phyloP scores from a whole-genome alignment of 2,113 vertebrate species.

The Chaenogobius annularis region DNA sequence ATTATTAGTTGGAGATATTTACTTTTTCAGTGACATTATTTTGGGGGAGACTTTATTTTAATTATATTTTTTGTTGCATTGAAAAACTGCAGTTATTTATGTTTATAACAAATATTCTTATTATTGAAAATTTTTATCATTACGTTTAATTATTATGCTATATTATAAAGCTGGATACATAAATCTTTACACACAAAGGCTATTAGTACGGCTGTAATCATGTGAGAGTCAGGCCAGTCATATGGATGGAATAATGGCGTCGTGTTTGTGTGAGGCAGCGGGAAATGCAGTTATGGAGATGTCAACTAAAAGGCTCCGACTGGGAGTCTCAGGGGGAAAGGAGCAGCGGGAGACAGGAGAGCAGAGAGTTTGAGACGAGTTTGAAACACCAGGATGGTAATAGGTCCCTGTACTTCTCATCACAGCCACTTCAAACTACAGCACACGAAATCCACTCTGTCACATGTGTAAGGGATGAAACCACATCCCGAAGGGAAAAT shows the following conservation, averaged over 20 bases:
- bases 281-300: constrained; percentile 17
- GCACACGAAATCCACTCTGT: constrained; percentile 21
- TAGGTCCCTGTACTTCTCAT: constrained; percentile 33
- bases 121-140: no score
- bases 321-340: constrained; percentile 15
- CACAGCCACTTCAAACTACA: constrained; percentile 27
- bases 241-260: not conserved
- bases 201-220: not conserved
- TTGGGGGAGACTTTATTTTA: no score
- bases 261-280: not conserved
- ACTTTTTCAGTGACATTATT: no score
- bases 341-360: constrained; percentile 27
- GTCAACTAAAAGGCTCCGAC: constrained; percentile 17
- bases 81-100: no score
- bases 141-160: no score
- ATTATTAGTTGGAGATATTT: not conserved
- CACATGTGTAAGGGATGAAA: not conserved
- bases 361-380: constrained; percentile 22
- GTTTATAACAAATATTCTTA: no score
- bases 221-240: no score
- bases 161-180: no score
- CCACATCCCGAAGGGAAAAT: not conserved
- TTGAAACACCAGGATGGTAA: constrained; percentile 11
- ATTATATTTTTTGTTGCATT: no score
- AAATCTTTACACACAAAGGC: no score